Conservation (phyloP, 2,113 vertebrate genomes). For the Leptosomus discolor region DNA sequence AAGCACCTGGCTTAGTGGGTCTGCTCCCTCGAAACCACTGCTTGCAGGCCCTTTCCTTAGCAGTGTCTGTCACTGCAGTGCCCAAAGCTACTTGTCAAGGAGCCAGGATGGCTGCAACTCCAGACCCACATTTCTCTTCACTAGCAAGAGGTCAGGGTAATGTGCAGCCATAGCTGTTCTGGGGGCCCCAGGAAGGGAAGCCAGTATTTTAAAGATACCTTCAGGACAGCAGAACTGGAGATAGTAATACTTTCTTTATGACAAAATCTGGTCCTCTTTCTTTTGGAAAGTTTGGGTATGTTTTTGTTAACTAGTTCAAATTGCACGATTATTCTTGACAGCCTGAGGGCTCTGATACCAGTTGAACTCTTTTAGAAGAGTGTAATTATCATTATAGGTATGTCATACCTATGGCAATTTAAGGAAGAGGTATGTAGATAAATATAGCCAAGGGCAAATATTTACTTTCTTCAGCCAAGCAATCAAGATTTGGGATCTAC, state of each 20-base stretch:
- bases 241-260: neutral
- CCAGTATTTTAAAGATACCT: neutral
- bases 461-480: neutral
- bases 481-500: neutral
- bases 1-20: neutral
- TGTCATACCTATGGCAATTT: neutral
- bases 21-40: accelerated
- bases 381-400: neutral
- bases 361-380: neutral
- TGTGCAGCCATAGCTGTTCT: neutral
- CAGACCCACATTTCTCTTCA: accelerated
- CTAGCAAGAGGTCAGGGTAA: neutral
- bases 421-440: neutral
- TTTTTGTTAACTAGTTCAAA: neutral
- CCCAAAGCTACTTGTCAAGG: neutral
- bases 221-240: neutral
- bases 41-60: neutral
- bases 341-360: neutral
- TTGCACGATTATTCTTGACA: neutral
- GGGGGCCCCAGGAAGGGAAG: neutral
- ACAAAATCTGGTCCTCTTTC: neutral
- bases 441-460: neutral
- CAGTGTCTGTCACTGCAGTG: accelerated
- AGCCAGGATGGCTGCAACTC: neutral
- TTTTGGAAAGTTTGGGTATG: neutral